Conservation (phyloP, 2,888 invertebrate genomes). For the Aplocera efformata region DNA sequence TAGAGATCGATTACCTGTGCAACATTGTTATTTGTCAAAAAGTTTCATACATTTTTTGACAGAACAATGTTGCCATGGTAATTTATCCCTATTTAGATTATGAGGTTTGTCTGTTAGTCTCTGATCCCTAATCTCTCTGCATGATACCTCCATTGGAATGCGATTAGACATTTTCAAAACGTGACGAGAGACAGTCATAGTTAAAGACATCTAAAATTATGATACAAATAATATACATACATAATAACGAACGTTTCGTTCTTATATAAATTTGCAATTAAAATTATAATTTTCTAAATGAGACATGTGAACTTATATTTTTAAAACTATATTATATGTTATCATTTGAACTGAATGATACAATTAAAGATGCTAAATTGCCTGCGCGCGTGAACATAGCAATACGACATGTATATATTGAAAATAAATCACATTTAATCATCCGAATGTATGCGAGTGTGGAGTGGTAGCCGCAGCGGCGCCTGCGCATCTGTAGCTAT, state of each 20-base stretch:
- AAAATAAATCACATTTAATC: too few relatives aligned
- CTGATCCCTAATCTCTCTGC: too few relatives aligned
- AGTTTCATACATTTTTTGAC: too few relatives aligned
- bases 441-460: too few relatives aligned
- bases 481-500: not conserved
- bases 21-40: too few relatives aligned
- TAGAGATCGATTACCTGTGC: too few relatives aligned
- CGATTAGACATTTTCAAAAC: slow-evolving; percentile 18
- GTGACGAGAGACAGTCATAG: slow-evolving; percentile 18
- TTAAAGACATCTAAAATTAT: slow-evolving; percentile 29
- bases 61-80: too few relatives aligned
- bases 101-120: too few relatives aligned
- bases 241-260: slow-evolving; percentile 52
- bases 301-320: slow-evolving; percentile 52
- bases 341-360: slow-evolving; percentile 53
- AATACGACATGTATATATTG: too few relatives aligned
- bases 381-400: slow-evolving; percentile 5
- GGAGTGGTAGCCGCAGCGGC: too few relatives aligned
- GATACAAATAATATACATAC: slow-evolving; percentile 34
- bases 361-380: slow-evolving; percentile 18
- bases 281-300: slow-evolving; percentile 51
- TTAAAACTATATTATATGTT: slow-evolving; percentile 46
- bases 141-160: slow-evolving; percentile 24
- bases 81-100: too few relatives aligned
- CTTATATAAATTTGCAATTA: slow-evolving; percentile 50